Evolutionary conservation across 2,888 invertebrate genomes (phyloP).

Genomic region (Ophion slaviceki): DNA sequence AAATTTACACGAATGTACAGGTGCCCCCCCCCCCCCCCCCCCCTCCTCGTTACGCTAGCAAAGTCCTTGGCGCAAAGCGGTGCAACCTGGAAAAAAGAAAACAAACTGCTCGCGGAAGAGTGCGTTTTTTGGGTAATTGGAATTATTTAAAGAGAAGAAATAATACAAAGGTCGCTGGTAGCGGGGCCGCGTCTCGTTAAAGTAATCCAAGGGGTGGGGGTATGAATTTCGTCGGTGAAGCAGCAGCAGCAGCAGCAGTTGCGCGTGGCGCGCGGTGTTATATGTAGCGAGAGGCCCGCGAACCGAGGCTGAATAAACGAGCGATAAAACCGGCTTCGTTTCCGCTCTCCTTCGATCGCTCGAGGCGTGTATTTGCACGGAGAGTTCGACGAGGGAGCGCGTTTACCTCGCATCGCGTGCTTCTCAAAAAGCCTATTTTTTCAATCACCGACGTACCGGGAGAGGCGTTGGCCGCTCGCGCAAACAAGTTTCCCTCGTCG

Average conservation of each 20-base stretch:
- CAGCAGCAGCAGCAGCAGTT: not conserved
- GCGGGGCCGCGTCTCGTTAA: conserved; percentile 43
- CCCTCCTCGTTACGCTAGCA: too few relatives aligned
- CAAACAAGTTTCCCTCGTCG: conserved; percentile 63
- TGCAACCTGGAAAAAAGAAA: too few relatives aligned
- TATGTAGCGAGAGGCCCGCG: not conserved
- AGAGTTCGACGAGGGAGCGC: not conserved
- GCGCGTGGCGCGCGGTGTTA: conserved; percentile 7
- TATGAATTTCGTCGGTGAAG: conserved; percentile 50
- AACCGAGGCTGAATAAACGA: conserved; percentile 32
- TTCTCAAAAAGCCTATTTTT: too few relatives aligned
- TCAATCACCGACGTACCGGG: not conserved
- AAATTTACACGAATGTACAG: conserved; percentile 9
- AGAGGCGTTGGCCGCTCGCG: conserved; percentile 36
- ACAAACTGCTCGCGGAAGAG: not conserved
- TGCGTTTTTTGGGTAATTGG: not conserved
- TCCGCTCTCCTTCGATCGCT: conserved; percentile 51
- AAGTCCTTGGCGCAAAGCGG: too few relatives aligned
- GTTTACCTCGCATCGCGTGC: conserved; percentile 40
- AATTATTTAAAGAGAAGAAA: conserved; percentile 33
- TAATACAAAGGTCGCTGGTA: conserved; percentile 8
- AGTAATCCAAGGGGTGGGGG: conserved; percentile 37
- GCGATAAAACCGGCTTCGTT: conserved; percentile 63
- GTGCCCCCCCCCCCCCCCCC: too few relatives aligned
- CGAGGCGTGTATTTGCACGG: too few relatives aligned